A percentile compares a stretch with the other conserved stretches of the same genome.
Conservation (phyloP, 2,113 vertebrate species). For the Phoenicopterus ruber region DNA sequence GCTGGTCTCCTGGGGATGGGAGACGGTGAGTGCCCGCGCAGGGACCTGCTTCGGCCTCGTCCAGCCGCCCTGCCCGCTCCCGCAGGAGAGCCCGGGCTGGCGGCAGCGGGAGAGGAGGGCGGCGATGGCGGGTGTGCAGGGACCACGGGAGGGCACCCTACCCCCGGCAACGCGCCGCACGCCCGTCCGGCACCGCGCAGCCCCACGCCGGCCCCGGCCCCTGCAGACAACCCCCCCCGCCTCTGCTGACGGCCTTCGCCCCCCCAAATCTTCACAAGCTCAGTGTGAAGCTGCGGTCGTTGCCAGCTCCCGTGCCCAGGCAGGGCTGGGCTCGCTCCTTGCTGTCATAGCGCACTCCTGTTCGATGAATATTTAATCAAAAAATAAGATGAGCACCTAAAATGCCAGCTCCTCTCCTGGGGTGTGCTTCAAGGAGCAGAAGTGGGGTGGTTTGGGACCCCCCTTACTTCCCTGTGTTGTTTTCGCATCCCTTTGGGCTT, state of each 20-base stretch:
- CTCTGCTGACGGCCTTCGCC: accelerated
- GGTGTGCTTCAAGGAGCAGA: background rate
- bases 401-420: background rate
- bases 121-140: background rate
- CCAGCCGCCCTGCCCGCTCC: accelerated
- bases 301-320: background rate
- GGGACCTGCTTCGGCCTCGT: accelerated
- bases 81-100: background rate
- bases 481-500: background rate
- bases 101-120: background rate
- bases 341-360: accelerated
- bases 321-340: background rate
- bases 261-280: background rate
- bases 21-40: conserved; percentile 62
- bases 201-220: accelerated
- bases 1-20: conserved; percentile 94
- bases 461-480: background rate
- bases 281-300: accelerated
- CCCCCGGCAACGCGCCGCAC: accelerated
- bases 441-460: background rate
- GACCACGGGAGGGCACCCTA: background rate
- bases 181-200: accelerated
- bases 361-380: background rate
- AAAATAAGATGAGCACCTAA: background rate
- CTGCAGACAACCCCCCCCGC: background rate